Conservation (phyloP, 2,888 invertebrate genomes). For the Drosophila stalkeri region DNA sequence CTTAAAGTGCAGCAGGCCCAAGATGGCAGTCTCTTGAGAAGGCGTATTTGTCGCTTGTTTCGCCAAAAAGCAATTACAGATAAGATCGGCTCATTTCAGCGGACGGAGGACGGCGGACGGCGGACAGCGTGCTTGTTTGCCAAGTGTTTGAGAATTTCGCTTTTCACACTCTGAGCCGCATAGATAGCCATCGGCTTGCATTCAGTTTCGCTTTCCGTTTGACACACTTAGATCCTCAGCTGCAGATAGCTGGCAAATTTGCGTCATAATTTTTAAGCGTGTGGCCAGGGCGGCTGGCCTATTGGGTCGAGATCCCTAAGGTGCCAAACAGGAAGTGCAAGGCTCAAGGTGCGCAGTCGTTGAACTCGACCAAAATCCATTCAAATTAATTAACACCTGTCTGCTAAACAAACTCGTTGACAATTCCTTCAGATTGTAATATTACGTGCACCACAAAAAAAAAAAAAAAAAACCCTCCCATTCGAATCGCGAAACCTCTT, state of each 20-base stretch:
- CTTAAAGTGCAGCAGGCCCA: slow-evolving; percentile 67
- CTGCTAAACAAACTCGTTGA: neutral
- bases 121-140: slow-evolving; percentile 51
- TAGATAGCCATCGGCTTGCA: slow-evolving; percentile 59
- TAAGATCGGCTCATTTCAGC: slow-evolving; percentile 82
- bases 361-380: slow-evolving; percentile 61
- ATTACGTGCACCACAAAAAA: slow-evolving; percentile 30
- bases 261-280: slow-evolving; percentile 27
- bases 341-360: slow-evolving; percentile 74
- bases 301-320: slow-evolving; percentile 56
- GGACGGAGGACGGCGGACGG: slow-evolving; percentile 27
- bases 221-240: slow-evolving; percentile 70
- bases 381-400: slow-evolving; percentile 62
- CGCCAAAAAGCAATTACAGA: slow-evolving; percentile 81
- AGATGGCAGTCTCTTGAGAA: slow-evolving; percentile 48
- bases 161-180: slow-evolving; percentile 68
- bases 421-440: neutral
- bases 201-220: slow-evolving; percentile 76
- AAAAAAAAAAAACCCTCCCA: too few relatives aligned
- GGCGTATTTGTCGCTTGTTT: slow-evolving; percentile 52
- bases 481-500: neutral
- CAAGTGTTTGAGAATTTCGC: slow-evolving; percentile 68
- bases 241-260: slow-evolving; percentile 54
- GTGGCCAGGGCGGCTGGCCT: neutral
- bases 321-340: slow-evolving; percentile 72